Conservation (phyloP, 2,113 vertebrate species). For the Chaetops frenatus region DNA sequence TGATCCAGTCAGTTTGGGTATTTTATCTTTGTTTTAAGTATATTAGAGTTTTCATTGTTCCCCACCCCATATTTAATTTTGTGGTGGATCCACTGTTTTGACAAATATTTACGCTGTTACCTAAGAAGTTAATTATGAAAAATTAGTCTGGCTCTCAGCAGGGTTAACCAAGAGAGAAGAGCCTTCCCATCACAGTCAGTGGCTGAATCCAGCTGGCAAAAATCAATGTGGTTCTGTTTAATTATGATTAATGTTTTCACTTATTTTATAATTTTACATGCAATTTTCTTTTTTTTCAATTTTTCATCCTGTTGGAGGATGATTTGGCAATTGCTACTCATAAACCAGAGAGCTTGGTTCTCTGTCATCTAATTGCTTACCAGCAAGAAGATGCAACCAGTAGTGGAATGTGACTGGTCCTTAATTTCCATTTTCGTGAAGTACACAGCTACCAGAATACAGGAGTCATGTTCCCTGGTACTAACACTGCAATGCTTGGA, state of each 20-base stretch:
- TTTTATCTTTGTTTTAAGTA: neutral
- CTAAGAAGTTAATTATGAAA: slow-evolving; percentile 19
- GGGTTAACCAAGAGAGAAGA: slow-evolving; percentile 13
- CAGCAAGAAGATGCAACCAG: neutral
- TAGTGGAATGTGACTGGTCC: neutral
- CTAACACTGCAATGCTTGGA: neutral
- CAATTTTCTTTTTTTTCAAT: slow-evolving; percentile 8
- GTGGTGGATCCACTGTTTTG: slow-evolving; percentile 4
- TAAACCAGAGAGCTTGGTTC: neutral
- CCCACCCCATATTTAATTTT: neutral
- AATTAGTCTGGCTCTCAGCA: neutral
- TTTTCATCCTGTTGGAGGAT: neutral
- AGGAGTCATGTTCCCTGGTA: neutral
- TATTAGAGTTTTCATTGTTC: neutral
- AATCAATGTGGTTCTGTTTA: slow-evolving; percentile 20
- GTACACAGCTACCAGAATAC: slow-evolving; percentile 3
- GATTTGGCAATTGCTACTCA: neutral
- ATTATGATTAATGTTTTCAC: slow-evolving; percentile 46
- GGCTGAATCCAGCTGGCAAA: slow-evolving; percentile 16
- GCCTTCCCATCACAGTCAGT: neutral
- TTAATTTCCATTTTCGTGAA: neutral
- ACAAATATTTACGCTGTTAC: neutral
- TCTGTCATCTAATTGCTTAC: neutral
- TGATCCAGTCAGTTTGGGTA: neutral
- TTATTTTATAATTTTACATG: slow-evolving; percentile 39